These are phyloP conservation scores for Dryoscopus gambensis DNA, from an alignment of 2,113 vertebrate genomes.

Conservation along the genomic window DNA sequence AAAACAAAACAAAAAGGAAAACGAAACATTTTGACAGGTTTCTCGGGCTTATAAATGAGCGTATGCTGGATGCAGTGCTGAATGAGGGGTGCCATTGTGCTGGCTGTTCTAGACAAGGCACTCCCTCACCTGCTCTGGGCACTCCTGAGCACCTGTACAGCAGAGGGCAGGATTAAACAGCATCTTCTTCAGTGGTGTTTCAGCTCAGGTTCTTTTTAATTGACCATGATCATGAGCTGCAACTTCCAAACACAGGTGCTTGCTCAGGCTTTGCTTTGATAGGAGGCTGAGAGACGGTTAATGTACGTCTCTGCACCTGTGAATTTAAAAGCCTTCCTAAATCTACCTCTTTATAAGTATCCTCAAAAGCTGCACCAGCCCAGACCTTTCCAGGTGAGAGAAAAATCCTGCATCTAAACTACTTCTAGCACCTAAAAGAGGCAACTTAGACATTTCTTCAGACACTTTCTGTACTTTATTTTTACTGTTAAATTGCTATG, in stretches of 20 bases:
- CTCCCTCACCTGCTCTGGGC: not conserved
- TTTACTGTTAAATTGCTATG: not conserved
- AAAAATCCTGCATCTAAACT: not conserved
- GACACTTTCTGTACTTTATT: not conserved
- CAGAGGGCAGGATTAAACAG: not conserved
- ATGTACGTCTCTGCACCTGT: not conserved
- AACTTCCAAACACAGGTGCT: not conserved
- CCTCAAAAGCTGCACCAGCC: not conserved
- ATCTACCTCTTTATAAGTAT: not conserved
- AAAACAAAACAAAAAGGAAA: not conserved
- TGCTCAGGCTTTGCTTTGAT: not conserved
- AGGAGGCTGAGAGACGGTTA: not conserved
- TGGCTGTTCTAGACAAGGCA: fast-evolving
- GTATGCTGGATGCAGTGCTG: not conserved
- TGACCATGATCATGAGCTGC: not conserved
- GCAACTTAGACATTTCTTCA: not conserved
- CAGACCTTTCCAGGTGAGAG: not conserved
- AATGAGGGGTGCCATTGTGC: not conserved
- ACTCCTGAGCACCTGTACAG: not conserved
- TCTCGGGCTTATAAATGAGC: not conserved
- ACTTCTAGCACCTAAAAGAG: not conserved
- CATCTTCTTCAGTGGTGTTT: not conserved
- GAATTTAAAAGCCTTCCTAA: not conserved
- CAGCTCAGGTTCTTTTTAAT: not conserved
- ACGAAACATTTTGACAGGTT: not conserved